phyloP scores from a whole-genome alignment of 2,113 vertebrate genomes.

The Telmatochromis sp. region DNA sequence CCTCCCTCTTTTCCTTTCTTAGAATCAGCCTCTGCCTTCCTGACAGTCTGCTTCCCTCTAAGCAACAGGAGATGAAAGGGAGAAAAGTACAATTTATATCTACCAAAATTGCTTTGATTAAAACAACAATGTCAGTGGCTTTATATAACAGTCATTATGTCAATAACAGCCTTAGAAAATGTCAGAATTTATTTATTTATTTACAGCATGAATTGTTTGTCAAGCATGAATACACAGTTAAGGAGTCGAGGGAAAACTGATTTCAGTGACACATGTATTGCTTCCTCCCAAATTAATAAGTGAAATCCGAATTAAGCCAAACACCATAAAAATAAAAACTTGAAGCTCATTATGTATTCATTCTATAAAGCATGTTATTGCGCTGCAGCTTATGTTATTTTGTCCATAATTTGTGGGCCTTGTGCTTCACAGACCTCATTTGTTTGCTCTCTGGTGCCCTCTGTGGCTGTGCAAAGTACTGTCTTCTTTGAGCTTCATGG shows the following conservation, averaged over 20 bases:
- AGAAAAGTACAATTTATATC: background rate
- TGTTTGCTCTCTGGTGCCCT: slow-evolving; percentile 19
- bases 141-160: background rate
- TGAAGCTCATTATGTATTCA: background rate
- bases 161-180: background rate
- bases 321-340: background rate
- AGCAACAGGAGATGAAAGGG: background rate
- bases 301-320: background rate
- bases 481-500: slow-evolving; percentile 41
- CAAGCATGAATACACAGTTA: background rate
- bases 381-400: background rate
- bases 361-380: background rate
- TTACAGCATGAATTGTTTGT: background rate
- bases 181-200: background rate
- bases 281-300: background rate
- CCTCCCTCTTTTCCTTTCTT: slow-evolving; percentile 18
- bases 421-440: slow-evolving; percentile 34
- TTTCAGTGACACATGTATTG: background rate
- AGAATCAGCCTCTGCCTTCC: slow-evolving; percentile 24
- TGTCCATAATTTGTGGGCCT: background rate
- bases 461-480: slow-evolving; percentile 29
- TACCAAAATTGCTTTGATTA: background rate
- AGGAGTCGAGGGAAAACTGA: background rate
- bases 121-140: background rate
- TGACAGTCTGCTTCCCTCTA: slow-evolving; percentile 41